Conservation (phyloP, 2,113 vertebrate genomes). For the Hippotragus niger region DNA sequence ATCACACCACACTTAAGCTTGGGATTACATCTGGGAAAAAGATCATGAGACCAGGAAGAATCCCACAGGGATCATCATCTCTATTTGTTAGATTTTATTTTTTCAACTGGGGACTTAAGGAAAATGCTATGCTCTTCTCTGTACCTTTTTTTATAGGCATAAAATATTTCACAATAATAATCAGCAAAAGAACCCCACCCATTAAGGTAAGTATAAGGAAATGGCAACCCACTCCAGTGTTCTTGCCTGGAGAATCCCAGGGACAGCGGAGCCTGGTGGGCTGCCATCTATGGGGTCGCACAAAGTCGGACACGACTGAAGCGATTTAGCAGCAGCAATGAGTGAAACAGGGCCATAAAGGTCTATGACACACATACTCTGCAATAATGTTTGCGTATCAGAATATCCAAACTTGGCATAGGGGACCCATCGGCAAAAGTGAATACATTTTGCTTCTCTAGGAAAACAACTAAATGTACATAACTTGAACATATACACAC, state of each 20-base stretch:
- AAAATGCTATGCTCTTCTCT: not conserved
- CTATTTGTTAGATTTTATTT: not conserved
- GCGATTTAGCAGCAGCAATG: not conserved
- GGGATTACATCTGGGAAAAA: not conserved
- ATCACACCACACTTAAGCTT: not conserved
- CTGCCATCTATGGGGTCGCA: too few species aligned
- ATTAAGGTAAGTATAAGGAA: not conserved
- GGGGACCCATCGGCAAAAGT: not conserved
- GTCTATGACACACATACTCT: not conserved
- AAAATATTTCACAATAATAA: conserved; percentile 12
- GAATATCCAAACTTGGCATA: not conserved
- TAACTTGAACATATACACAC: not conserved
- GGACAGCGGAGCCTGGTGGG: too few species aligned
- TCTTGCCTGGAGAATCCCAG: too few species aligned
- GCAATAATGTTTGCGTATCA: not conserved
- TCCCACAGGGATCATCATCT: not conserved
- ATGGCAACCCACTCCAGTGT: too few species aligned
- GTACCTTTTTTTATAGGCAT: not conserved
- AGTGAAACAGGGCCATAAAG: not conserved
- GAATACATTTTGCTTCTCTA: not conserved
- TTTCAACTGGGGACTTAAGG: not conserved
- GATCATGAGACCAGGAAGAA: not conserved
- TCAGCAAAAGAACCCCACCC: not conserved
- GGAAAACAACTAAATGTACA: not conserved
- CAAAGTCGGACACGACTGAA: too few species aligned